phyloP scores from a whole-genome alignment of 1,140 invertebrate genomes.

The Achatina immaculata region DNA sequence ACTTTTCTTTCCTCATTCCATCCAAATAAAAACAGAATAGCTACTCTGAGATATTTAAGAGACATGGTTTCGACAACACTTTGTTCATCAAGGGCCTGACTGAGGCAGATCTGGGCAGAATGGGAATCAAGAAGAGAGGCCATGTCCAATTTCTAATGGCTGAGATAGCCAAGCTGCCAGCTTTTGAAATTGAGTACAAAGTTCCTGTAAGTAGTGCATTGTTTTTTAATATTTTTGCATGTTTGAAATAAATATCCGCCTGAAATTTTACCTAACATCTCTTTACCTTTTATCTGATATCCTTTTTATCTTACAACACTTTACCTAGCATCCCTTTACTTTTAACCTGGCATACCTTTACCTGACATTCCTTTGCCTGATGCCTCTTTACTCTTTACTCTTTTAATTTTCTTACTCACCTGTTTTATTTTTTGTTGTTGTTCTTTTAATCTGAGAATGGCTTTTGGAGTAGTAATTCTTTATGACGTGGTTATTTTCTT shows the following conservation, averaged over 20 bases:
- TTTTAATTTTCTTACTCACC: too few species aligned
- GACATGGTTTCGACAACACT: conserved; percentile 59
- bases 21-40: conserved; percentile 34
- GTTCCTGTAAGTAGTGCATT: conserved; percentile 55
- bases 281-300: neutral
- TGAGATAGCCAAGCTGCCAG: conserved; percentile 50
- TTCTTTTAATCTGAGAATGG: too few species aligned
- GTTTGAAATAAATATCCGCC: neutral
- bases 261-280: neutral
- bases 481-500: too few species aligned
- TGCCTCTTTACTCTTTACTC: too few species aligned
- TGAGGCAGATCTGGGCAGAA: conserved; percentile 53
- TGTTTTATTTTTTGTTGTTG: too few species aligned
- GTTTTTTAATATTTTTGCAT: neutral
- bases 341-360: too few species aligned
- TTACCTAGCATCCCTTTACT: too few species aligned
- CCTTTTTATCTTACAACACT: too few species aligned
- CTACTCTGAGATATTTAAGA: conserved; percentile 45
- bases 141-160: conserved; percentile 49
- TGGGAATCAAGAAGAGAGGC: conserved; percentile 51
- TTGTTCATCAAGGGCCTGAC: conserved; percentile 58
- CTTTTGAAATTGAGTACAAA: conserved; percentile 55
- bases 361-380: too few species aligned
- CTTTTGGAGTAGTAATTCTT: too few species aligned
- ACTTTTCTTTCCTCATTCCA: neutral